Conservation (phyloP, 2,797 vertebrate genomes). For the Girardinus metallicus region DNA sequence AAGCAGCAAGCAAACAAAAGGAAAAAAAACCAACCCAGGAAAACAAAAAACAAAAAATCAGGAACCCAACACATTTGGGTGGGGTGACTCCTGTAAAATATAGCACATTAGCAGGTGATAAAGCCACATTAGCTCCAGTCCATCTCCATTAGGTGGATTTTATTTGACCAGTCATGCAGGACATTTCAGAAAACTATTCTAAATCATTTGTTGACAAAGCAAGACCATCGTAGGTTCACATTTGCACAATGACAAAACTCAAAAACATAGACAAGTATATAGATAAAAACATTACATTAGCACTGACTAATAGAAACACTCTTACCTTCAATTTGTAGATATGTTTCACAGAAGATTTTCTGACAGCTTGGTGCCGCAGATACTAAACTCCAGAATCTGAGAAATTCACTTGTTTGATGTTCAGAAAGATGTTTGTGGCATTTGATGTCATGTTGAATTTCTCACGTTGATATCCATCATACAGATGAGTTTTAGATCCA, state of each 20-base stretch:
- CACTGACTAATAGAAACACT: not conserved
- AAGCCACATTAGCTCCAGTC: not conserved
- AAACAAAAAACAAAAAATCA: no score
- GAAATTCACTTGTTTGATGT: not conserved
- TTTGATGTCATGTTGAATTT: not conserved
- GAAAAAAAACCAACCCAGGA: no score
- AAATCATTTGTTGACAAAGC: not conserved
- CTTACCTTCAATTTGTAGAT: constrained; percentile 12
- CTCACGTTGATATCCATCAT: not conserved
- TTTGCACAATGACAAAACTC: not conserved
- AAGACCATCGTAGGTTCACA: not conserved
- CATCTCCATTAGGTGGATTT: no score
- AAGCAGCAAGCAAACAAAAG: no score
- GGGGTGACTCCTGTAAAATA: not conserved
- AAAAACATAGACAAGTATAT: not conserved
- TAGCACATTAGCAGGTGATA: not conserved
- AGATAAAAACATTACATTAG: no score
- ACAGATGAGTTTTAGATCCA: not conserved
- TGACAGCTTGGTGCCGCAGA: not conserved
- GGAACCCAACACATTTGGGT: no score
- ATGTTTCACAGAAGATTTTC: not conserved
- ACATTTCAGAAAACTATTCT: no score
- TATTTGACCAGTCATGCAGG: no score
- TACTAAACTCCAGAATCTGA: constrained; percentile 2
- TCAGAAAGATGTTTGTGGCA: not conserved